These are phyloP conservation scores for Cephonodes hylas DNA, from an alignment of 2,888 invertebrate species.

Conservation along the genomic window DNA sequence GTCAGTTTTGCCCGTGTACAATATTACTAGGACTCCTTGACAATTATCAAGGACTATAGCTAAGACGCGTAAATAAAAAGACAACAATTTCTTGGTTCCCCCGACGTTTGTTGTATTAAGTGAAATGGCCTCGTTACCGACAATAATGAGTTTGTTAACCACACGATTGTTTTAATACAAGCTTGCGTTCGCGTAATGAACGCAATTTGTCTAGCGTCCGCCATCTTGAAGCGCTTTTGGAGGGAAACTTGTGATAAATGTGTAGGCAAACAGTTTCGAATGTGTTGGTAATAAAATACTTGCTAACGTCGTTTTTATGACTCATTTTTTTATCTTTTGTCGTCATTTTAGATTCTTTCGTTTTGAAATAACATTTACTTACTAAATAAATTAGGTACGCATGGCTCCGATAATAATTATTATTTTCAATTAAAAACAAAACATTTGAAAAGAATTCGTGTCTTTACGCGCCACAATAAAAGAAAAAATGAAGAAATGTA, in stretches of 20 bases:
- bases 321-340: not conserved
- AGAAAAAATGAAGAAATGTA: no score
- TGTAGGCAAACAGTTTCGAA: not conserved
- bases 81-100: not conserved
- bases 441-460: no score
- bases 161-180: slow-evolving; percentile 46
- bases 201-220: slow-evolving; percentile 33
- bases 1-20: no score
- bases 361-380: no score
- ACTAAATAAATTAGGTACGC: no score
- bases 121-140: slow-evolving; percentile 46
- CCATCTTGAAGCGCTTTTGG: slow-evolving; percentile 14
- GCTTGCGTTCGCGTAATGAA: slow-evolving; percentile 31
- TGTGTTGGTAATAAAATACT: not conserved
- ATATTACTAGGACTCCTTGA: no score
- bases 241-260: slow-evolving; percentile 12
- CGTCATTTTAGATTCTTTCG: no score
- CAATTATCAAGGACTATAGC: not conserved
- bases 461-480: no score
- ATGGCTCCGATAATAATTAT: no score
- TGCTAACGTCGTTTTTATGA: not conserved
- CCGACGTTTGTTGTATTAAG: slow-evolving; percentile 36
- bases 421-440: no score
- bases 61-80: not conserved
- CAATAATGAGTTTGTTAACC: slow-evolving; percentile 51